phyloP scores from a whole-genome alignment of 2,797 vertebrate species.

The Eulemur rubriventer region DNA sequence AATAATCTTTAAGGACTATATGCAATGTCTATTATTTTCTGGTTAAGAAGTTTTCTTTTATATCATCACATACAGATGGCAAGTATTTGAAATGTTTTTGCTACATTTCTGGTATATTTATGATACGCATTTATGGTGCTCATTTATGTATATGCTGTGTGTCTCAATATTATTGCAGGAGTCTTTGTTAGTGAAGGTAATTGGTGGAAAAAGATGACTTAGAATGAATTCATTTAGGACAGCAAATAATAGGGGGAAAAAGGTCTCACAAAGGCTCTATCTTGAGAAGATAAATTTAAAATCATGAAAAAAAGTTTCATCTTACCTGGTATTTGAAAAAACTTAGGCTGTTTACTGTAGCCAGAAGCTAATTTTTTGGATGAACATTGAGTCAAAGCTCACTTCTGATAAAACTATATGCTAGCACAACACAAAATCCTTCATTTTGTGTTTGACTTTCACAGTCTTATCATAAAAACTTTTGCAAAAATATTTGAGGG shows the following conservation, averaged over 20 bases:
- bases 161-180: background rate
- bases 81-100: background rate
- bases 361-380: background rate
- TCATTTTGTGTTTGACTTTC: background rate
- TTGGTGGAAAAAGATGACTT: background rate
- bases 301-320: conserved; percentile 35
- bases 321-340: conserved; percentile 33
- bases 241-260: background rate
- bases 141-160: background rate
- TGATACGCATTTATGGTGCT: fast-evolving
- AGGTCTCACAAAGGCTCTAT: background rate
- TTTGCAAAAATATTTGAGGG: background rate
- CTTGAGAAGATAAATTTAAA: conserved; percentile 40
- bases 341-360: background rate
- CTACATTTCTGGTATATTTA: background rate
- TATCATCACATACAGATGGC: background rate
- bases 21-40: background rate
- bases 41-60: background rate
- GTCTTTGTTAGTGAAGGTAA: background rate
- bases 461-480: background rate
- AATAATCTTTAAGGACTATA: background rate
- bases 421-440: background rate
- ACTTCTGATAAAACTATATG: background rate
- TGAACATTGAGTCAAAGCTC: background rate
- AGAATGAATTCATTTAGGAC: background rate